Base-by-base conservation (phyloP, 2,888 invertebrate species). In the Oscheius sp. region DNA sequence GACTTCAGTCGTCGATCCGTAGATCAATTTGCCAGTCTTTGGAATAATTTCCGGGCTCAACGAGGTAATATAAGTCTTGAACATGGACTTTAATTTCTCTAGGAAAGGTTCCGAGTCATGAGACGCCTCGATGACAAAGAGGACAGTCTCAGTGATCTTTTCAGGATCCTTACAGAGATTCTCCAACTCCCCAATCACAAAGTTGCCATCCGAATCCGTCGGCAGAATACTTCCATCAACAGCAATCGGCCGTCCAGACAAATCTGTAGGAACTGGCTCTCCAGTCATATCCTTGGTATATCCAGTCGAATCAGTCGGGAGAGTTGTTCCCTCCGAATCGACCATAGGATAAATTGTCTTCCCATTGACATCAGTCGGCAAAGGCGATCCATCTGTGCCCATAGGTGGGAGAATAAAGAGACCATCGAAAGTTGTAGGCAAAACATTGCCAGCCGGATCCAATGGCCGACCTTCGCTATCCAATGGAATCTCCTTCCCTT, bases 1-100 rank as follows among this genome's bases (percentile, higher is more conserved):
- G 4, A 82, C 80, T 67, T 83, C 82, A 0, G 78, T 78, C 2
- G 81, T 80, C n/a, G 75, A 75, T 37, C 82, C 81, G 48, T 83
- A 83, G 64, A 81, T 82, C 10, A 82, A 63, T 27, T 80, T 78
- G 45, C 83, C 83, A 34, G 82, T 69, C 65, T 76, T 73, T 1
- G 73, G 71, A 15, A 75, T 42, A 64, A 52, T 61, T 3, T 69
- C 64, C 27, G 42, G 12, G 20, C 66, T 69, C 5, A 65, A 65
- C 0, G 46, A 57, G 0, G 69, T 20, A 17, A 78, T 15, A 10
- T 74, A 48, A 17, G 65, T 55, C 39, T 71, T 71, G 46, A 78
- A 53, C 6, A 71, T 61, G 2, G 70, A 55, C 37, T 76, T 75
- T 3, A 76, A 31, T n/a, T 63, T 72, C 12, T 64, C 39, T 5